Conservation (phyloP, 2,797 vertebrate genomes). For the Peromyscus aztecus region DNA sequence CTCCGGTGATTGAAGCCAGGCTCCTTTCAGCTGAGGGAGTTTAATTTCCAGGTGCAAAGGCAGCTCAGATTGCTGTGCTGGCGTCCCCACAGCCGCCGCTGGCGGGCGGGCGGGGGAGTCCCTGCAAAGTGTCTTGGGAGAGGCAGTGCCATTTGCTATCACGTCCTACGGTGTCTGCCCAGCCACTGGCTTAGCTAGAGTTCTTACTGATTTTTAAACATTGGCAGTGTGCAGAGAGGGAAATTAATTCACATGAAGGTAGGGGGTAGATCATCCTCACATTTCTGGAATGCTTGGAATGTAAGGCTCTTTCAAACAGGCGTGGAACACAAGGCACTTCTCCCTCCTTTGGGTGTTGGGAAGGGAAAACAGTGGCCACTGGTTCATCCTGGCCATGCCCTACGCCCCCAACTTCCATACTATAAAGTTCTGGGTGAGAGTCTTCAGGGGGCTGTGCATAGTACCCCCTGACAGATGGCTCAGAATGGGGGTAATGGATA, state of each 20-base stretch:
- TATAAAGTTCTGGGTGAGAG: not conserved
- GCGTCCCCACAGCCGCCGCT: not conserved
- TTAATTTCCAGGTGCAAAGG: slow-evolving; percentile 52
- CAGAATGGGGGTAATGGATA: not conserved
- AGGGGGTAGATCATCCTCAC: not conserved
- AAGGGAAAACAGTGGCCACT: too few relatives aligned
- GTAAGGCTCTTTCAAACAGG: not conserved
- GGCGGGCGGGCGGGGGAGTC: not conserved
- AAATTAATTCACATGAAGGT: not conserved
- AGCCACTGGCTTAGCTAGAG: not conserved
- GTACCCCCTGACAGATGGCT: not conserved
- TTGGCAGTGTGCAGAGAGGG: not conserved
- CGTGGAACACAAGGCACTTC: not conserved
- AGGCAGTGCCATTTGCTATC: not conserved
- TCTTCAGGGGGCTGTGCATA: not conserved
- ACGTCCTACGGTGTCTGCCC: not conserved
- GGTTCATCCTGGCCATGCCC: too few relatives aligned
- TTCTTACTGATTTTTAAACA: not conserved
- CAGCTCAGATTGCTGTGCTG: slow-evolving; percentile 34
- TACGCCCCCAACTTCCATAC: too few relatives aligned
- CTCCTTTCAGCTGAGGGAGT: slow-evolving; percentile 15
- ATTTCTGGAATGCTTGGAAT: rapidly evolving
- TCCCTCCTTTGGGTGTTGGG: not conserved
- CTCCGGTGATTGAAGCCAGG: slow-evolving; percentile 46
- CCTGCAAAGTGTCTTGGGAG: not conserved